phyloP scores from a whole-genome alignment of 2,888 invertebrate species.

The Oscheius sp. region DNA sequence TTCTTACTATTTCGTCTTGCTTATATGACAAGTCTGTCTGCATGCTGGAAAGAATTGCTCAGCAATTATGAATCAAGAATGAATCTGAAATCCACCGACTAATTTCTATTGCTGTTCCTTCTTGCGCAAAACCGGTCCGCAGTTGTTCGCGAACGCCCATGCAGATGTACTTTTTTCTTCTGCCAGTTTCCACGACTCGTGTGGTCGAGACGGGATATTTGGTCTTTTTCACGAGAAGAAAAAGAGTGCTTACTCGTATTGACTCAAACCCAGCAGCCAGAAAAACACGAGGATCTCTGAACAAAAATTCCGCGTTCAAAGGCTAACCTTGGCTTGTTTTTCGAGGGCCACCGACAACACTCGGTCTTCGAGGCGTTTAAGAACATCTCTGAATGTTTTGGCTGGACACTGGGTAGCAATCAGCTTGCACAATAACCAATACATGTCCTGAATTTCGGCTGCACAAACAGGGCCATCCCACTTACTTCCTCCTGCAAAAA shows the following conservation, averaged over 20 bases:
- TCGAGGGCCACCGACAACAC: conserved; percentile 14
- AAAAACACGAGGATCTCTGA: not conserved
- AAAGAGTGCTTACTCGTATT: no score
- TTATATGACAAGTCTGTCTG: no score
- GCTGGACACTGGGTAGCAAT: conserved; percentile 8
- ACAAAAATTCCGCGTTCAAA: conserved; percentile 9
- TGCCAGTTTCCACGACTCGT: not conserved
- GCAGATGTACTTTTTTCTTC: conserved; percentile 3
- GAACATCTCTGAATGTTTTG: conserved; percentile 25
- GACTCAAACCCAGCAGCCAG: no score
- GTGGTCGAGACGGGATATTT: not conserved
- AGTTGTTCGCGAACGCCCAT: conserved; percentile 14
- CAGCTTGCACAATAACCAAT: not conserved
- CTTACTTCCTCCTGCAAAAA: not conserved
- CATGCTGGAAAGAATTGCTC: no score
- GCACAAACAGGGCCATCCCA: not conserved
- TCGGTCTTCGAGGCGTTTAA: conserved; percentile 9
- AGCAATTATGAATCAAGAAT: no score
- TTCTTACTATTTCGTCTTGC: no score
- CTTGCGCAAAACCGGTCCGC: not conserved
- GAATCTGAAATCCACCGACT: no score
- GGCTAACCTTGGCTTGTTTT: conserved; percentile 4
- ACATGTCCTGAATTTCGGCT: not conserved
- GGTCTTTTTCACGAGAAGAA: not conserved
- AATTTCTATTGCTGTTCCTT: conserved; percentile 5